These are phyloP conservation scores for Neolamprologus hecqui DNA, from an alignment of 2,113 vertebrate species.

Conservation along the genomic window DNA sequence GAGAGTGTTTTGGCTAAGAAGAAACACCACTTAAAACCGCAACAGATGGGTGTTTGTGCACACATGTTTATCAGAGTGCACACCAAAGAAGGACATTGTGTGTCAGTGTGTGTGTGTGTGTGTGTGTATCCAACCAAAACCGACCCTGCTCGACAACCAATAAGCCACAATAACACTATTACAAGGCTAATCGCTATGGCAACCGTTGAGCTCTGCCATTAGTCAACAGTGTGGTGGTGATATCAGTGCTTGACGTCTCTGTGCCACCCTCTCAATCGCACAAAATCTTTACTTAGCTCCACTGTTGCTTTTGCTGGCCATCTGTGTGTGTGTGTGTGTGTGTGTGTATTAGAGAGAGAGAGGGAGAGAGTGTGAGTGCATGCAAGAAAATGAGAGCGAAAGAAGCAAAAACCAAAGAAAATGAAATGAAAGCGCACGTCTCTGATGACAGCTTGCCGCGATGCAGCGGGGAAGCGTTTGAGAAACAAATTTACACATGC, in stretches of 20 bases:
- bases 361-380: neutral
- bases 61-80: slow-evolving; percentile 9
- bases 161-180: slow-evolving; percentile 57
- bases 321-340: slow-evolving; percentile 19
- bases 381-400: neutral
- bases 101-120: neutral
- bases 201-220: slow-evolving; percentile 58
- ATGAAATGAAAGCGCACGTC: neutral
- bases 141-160: slow-evolving; percentile 21
- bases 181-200: slow-evolving; percentile 63
- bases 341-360: neutral
- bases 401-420: neutral
- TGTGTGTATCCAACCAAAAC: slow-evolving; percentile 16
- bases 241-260: slow-evolving; percentile 59
- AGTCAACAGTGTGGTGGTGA: slow-evolving; percentile 58
- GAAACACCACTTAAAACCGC: neutral
- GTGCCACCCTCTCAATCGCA: slow-evolving; percentile 56
- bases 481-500: neutral
- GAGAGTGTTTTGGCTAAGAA: neutral
- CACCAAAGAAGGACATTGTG: slow-evolving; percentile 6
- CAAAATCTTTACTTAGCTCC: slow-evolving; percentile 52
- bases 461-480: neutral
- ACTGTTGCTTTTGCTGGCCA: slow-evolving; percentile 14
- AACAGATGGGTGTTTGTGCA: slow-evolving; percentile 27
- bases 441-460: neutral